These are phyloP conservation scores for Sylvicola cinctus DNA, from an alignment of 2,888 invertebrate species.

Conservation along the genomic window DNA sequence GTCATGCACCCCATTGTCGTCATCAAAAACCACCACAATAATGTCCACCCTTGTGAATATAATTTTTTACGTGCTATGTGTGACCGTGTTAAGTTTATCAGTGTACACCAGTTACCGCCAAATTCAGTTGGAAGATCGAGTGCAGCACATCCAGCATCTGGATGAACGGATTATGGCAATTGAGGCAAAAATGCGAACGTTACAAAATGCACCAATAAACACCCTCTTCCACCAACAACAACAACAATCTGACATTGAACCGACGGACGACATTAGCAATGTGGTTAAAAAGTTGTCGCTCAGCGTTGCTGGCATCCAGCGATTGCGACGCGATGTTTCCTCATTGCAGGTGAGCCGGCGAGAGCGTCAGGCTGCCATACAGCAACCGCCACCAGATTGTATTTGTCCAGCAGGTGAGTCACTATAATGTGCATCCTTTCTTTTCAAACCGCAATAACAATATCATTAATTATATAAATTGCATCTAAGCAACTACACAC, in stretches of 20 bases:
- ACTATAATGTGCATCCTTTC: no score
- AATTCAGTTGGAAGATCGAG: constrained; percentile 19
- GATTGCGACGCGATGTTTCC: constrained; percentile 24
- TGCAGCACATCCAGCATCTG: constrained; percentile 20
- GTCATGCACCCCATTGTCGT: constrained; percentile 9
- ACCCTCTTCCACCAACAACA: constrained; percentile 1
- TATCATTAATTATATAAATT: not conserved
- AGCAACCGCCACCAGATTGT: constrained; percentile 33
- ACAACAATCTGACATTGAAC: constrained; percentile 1
- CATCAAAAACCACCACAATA: no score
- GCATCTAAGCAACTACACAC: no score
- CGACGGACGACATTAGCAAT: constrained; percentile 14
- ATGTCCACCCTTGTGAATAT: constrained; percentile 11
- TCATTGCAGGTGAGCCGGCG: constrained; percentile 22
- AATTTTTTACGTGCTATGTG: constrained; percentile 22
- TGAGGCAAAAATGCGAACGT: constrained; percentile 15
- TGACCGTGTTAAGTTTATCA: constrained; percentile 22
- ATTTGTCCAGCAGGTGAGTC: constrained; percentile 48
- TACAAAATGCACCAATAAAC: constrained; percentile 6
- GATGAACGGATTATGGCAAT: constrained; percentile 22
- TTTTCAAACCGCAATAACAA: not conserved
- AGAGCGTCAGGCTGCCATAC: constrained; percentile 17
- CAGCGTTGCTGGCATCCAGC: constrained; percentile 21
- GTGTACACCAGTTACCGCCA: constrained; percentile 23
- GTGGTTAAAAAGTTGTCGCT: constrained; percentile 17